Conservation (phyloP, 2,797 vertebrate species). For the Rousettus madagascariensis region DNA sequence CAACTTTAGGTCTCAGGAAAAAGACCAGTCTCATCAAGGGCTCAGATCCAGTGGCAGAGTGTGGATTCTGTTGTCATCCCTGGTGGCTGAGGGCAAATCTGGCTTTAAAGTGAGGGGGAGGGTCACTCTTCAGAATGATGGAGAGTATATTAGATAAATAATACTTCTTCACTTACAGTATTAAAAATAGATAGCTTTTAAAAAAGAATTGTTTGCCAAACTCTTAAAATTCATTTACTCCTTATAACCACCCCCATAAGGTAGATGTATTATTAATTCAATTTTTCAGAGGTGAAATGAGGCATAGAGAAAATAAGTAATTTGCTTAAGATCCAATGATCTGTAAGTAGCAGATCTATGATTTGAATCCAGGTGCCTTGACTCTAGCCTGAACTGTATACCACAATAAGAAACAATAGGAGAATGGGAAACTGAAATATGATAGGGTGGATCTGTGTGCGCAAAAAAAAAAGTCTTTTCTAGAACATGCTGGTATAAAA, state of each 20-base stretch:
- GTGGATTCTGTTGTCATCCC: neutral
- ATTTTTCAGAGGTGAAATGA: conserved; percentile 25
- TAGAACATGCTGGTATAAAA: neutral
- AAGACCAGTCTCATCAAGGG: neutral
- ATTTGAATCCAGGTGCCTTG: neutral
- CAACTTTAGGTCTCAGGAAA: neutral
- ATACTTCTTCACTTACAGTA: neutral
- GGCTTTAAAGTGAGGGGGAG: neutral
- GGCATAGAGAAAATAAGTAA: neutral
- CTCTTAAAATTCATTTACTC: neutral
- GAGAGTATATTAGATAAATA: neutral
- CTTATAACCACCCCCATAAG: neutral
- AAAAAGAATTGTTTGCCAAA: neutral
- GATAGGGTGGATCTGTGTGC: neutral
- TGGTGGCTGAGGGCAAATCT: neutral
- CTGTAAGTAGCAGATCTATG: neutral
- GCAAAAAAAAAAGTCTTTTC: neutral
- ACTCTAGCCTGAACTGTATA: neutral
- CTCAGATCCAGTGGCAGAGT: neutral
- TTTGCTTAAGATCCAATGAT: neutral
- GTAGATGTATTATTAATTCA: neutral
- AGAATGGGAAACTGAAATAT: neutral
- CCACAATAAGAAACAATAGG: neutral
- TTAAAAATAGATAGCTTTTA: neutral
- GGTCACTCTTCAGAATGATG: neutral